These are phyloP conservation scores for Spilarctia lutea DNA, from an alignment of 2,888 invertebrate species.

Conservation along the genomic window DNA sequence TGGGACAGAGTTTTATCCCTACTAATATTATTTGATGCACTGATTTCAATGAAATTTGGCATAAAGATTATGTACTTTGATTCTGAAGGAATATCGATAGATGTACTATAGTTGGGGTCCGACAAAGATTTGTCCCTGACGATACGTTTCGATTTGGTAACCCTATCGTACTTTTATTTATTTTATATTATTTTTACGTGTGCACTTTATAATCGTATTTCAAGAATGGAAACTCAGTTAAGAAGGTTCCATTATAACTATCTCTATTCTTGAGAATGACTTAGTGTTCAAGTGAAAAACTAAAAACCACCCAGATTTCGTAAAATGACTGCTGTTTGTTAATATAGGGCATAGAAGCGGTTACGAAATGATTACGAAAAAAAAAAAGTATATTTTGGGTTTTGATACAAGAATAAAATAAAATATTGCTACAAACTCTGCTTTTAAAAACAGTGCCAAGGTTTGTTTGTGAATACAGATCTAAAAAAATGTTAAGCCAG, in stretches of 20 bases:
- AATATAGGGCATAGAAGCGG: background rate
- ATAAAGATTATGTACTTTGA: too few relatives aligned
- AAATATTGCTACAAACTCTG: background rate
- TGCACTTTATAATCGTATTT: background rate
- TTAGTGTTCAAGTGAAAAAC: background rate
- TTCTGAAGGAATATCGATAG: too few relatives aligned
- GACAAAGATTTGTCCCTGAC: background rate
- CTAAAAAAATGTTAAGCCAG: conserved; percentile 12
- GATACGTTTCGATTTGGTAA: background rate
- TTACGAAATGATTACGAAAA: background rate
- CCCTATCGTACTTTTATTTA: background rate
- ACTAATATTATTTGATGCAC: too few relatives aligned
- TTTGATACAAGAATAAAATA: background rate
- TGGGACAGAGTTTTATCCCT: too few relatives aligned
- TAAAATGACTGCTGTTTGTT: background rate
- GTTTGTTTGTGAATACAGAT: conserved; percentile 1
- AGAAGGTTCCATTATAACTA: too few relatives aligned
- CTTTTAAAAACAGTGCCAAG: background rate
- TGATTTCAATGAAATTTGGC: too few relatives aligned
- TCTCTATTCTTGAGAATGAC: background rate
- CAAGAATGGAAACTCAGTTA: background rate
- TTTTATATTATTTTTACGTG: background rate
- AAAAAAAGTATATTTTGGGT: background rate
- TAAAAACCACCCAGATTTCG: background rate
- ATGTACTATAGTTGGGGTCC: background rate